phyloP scores from a whole-genome alignment of 2,888 invertebrate species.

The Heliothis peltigera region DNA sequence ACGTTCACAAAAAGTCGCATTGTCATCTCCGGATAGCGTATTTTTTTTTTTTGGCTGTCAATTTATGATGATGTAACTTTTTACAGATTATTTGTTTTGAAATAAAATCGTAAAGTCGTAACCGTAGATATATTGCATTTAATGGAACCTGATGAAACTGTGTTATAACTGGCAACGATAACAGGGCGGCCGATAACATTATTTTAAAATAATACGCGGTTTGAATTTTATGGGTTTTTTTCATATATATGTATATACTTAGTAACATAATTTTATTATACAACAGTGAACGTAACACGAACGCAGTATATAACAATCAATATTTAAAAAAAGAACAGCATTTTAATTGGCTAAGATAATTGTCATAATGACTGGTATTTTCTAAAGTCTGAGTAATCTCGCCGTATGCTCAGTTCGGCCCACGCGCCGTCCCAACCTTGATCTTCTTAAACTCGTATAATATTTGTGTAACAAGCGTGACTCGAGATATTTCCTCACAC shows the following conservation, averaged over 20 bases:
- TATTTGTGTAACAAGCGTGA: constrained; percentile 1
- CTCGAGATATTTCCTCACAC: constrained; percentile 2
- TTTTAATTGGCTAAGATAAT: background rate
- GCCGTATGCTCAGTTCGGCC: background rate
- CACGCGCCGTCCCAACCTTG: background rate
- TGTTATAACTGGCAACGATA: background rate
- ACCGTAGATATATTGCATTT: background rate
- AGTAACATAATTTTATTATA: no score
- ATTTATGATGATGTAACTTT: constrained; percentile 1
- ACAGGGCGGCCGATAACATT: background rate
- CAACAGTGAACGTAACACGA: background rate
- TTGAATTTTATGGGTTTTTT: background rate
- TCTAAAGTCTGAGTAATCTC: background rate
- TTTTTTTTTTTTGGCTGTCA: background rate
- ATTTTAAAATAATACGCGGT: constrained; percentile 2
- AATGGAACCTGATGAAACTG: background rate
- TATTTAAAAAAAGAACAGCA: background rate
- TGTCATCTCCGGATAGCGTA: constrained; percentile 4
- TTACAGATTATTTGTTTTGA: background rate
- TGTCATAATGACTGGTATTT: background rate
- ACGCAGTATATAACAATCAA: background rate
- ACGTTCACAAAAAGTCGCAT: background rate
- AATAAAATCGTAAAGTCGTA: background rate
- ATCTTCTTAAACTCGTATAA: constrained; percentile 2
- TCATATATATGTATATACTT: background rate